phyloP scores from a whole-genome alignment of 2,797 vertebrate genomes.

The Amblyopsis hoosieri region DNA sequence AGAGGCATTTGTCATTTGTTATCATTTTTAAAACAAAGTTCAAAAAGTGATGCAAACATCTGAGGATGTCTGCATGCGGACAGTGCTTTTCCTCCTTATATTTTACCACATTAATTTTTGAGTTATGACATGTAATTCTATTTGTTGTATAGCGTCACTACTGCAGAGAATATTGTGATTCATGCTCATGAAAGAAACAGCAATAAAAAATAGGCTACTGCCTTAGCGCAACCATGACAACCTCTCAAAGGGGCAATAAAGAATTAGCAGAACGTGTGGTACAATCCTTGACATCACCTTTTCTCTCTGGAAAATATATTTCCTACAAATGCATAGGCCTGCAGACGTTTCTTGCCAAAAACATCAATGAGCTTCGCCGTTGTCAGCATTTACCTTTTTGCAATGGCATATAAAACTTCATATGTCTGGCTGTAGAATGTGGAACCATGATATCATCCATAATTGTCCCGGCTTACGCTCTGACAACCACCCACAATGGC shows the following conservation, averaged over 20 bases:
- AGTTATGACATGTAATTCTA: not conserved
- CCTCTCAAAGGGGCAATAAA: slow-evolving; percentile 48
- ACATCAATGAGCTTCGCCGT: slow-evolving; percentile 45
- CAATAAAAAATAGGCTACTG: slow-evolving; percentile 4
- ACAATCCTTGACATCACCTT: slow-evolving; percentile 51
- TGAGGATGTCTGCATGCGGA: too few species aligned
- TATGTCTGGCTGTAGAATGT: slow-evolving; percentile 35
- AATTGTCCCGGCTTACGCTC: slow-evolving; percentile 15
- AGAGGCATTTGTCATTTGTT: not conserved
- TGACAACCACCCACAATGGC: slow-evolving; percentile 43
- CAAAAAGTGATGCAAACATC: not conserved
- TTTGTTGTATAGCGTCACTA: too few species aligned
- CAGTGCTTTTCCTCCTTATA: not conserved
- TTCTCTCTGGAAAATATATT: slow-evolving; percentile 50
- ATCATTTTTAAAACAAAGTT: not conserved
- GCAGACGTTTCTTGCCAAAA: slow-evolving; percentile 48
- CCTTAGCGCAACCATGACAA: not conserved
- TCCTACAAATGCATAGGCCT: slow-evolving; percentile 49
- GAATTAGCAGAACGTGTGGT: slow-evolving; percentile 49
- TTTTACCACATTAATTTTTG: not conserved
- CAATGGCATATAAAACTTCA: slow-evolving; percentile 35
- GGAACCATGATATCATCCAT: slow-evolving; percentile 54
- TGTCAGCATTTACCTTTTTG: slow-evolving; percentile 50
- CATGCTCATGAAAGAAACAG: slow-evolving; percentile 32
- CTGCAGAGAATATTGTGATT: slow-evolving; percentile 8